Conservation (phyloP, 2,888 invertebrate species). For the Chouioia cunea region DNA sequence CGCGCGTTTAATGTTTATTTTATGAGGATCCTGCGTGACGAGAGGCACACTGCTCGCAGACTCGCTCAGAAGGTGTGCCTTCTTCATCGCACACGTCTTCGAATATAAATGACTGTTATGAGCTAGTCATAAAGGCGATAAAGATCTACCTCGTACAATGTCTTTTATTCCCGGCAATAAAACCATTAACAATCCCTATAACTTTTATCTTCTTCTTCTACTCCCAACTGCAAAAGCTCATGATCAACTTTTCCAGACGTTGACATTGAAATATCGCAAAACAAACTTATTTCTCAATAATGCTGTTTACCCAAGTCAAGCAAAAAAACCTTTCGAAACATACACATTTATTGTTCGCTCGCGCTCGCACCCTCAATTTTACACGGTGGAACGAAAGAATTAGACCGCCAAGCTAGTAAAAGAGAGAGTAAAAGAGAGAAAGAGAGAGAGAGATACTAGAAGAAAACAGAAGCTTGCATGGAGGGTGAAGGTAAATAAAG, state of each 20-base stretch:
- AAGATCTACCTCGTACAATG: too few relatives aligned
- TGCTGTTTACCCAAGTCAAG: too few relatives aligned
- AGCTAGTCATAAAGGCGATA: neutral
- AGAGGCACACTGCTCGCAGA: neutral
- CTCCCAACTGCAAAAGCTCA: too few relatives aligned
- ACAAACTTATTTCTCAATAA: too few relatives aligned
- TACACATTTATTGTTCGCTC: too few relatives aligned
- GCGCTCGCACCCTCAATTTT: slow-evolving; percentile 16
- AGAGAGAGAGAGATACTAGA: neutral
- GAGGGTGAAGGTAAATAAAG: slow-evolving; percentile 38
- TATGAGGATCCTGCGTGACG: neutral
- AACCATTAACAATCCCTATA: too few relatives aligned
- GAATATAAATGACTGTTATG: neutral
- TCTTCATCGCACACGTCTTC: neutral
- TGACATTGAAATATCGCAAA: too few relatives aligned
- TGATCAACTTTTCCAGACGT: too few relatives aligned
- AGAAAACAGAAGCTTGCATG: neutral
- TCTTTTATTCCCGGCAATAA: too few relatives aligned
- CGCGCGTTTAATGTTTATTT: slow-evolving; percentile 26
- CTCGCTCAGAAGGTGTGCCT: slow-evolving; percentile 3
- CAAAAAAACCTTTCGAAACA: too few relatives aligned
- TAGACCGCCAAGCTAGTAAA: slow-evolving; percentile 5
- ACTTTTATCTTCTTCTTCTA: too few relatives aligned
- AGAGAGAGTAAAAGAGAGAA: slow-evolving; percentile 11
- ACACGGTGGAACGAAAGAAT: slow-evolving; percentile 30